Conservation (phyloP, 2,113 vertebrate species). For the Apodemus speciosus region DNA sequence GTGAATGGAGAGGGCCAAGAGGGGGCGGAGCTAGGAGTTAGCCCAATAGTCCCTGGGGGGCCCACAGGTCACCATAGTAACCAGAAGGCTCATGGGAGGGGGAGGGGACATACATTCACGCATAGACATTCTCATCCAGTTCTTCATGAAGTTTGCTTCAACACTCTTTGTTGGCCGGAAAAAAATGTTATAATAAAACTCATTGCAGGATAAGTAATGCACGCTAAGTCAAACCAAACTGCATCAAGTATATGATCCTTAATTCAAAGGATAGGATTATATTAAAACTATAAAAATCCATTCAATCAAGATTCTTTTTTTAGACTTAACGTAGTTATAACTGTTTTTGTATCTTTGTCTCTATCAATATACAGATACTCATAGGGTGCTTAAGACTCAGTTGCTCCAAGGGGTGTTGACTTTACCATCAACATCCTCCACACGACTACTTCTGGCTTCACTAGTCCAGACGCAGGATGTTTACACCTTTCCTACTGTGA, state of each 20-base stretch:
- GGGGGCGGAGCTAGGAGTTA: constrained; percentile 64
- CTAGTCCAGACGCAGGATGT: background rate
- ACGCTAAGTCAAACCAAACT: constrained; percentile 39
- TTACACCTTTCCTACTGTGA: background rate
- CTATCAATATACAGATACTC: background rate
- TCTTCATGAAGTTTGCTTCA: constrained; percentile 4
- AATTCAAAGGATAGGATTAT: background rate
- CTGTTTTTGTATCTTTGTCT: background rate
- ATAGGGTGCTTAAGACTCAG: background rate
- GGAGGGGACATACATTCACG: background rate
- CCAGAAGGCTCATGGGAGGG: background rate
- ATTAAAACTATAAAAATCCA: constrained; percentile 3
- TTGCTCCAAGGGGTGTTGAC: background rate
- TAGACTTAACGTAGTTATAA: background rate
- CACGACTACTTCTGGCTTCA: background rate
- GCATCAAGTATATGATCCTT: background rate
- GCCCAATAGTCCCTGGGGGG: constrained; percentile 74
- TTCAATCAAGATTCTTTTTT: background rate
- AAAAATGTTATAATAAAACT: background rate
- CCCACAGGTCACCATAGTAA: constrained; percentile 56
- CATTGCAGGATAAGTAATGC: background rate
- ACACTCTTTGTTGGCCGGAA: background rate
- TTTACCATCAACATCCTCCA: background rate
- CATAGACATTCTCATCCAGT: background rate
- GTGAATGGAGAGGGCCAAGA: constrained; percentile 73